Evolutionary conservation across 2,888 invertebrate species (phyloP), one percentile per base, ranked within the genome.

Genomic region (Apodemia duryi): DNA sequence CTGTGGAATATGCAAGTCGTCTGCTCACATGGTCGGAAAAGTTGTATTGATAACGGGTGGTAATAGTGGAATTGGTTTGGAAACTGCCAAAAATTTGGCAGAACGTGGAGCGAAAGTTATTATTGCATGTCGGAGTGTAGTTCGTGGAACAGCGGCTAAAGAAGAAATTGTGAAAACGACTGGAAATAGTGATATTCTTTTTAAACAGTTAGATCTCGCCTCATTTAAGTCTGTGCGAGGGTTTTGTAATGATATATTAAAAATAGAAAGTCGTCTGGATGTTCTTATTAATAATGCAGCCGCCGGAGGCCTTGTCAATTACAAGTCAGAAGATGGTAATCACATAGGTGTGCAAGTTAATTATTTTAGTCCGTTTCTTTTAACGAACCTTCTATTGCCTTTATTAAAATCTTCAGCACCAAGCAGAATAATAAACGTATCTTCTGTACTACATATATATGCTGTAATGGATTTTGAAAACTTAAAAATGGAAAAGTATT

Each of bases 261-360:
- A 86, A 73, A 87, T 83, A 1, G 93, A 93, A 76, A 80, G 83
- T 68, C 84, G 86, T 35, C 80, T 94, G 62, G 92, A 94, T 74
- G 90, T 94, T 21, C 85, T 94, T 65, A 86, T 94, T 73, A 94
- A 94, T 80, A 94, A 94, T 77, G 94, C 94, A 6, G 94, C 93
- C 10, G 85, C 91, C 11, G 89, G 85, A 32, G 91, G 89, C 10
- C 79, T 88, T 61, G 87, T 89, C 21, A 88, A 89, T 74, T 82
- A 85, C 70, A 92, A 88, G 73, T 94, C 95, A 3, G 89, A 93
- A 73, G 95, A 96, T 75, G 95, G 95, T 4, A 85, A 95, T 66
- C 95, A 95, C 72, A 79, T 91, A n/a, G 94, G 93, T 66, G 94
- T 95, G 93, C 95, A 95, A 76, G 93, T 94, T 63, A 96, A 96